phyloP scores from a whole-genome alignment of 2,888 invertebrate species.

The Amiota mariae region DNA sequence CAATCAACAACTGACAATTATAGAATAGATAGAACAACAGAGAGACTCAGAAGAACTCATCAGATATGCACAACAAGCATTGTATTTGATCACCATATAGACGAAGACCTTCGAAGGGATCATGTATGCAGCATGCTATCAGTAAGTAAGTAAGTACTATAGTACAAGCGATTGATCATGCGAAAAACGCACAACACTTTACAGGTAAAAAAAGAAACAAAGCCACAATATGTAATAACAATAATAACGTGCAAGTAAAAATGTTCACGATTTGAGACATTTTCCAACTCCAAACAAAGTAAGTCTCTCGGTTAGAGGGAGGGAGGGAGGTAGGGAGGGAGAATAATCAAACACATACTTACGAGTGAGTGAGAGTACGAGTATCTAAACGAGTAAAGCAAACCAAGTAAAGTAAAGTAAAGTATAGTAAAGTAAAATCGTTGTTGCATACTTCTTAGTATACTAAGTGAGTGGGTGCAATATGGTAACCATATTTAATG shows the following conservation, averaged over 20 bases:
- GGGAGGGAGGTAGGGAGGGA: no score
- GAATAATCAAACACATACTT: conserved; percentile 34
- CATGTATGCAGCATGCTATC: no score
- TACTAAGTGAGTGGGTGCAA: conserved; percentile 68
- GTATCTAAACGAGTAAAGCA: no score
- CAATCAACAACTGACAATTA: conserved; percentile 44
- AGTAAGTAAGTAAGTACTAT: background rate
- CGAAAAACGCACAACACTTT: conserved; percentile 56
- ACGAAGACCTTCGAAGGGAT: no score
- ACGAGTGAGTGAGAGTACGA: conserved; percentile 27
- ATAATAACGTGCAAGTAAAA: conserved; percentile 63
- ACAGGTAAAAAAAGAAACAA: conserved; percentile 11
- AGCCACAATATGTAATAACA: conserved; percentile 20
- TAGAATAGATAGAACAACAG: no score
- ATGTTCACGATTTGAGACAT: conserved; percentile 38
- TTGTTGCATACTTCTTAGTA: conserved; percentile 9
- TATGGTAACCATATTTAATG: conserved; percentile 64
- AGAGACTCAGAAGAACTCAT: conserved; percentile 52
- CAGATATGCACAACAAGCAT: conserved; percentile 57
- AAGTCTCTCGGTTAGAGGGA: no score
- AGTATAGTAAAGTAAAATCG: no score
- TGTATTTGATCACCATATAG: background rate
- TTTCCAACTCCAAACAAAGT: conserved; percentile 43
- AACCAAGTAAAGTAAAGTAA: no score
- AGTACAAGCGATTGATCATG: conserved; percentile 56